Evolutionary conservation across 2,888 invertebrate species (phyloP).

Genomic region (Diadromus collaris): DNA sequence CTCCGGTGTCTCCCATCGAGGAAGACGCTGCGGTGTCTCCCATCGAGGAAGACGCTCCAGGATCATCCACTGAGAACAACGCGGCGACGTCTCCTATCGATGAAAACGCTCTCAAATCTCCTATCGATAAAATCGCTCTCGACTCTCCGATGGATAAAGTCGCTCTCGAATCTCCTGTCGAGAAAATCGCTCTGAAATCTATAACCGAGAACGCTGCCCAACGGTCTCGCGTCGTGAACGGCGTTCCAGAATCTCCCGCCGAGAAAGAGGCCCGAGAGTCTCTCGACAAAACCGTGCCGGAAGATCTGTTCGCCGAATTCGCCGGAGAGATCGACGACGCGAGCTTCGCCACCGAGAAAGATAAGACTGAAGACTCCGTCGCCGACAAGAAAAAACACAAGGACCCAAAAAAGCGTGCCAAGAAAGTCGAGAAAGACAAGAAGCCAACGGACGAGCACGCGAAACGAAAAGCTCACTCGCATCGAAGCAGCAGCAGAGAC

Average conservation of each 20-base stretch:
- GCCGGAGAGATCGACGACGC: conserved; percentile 20
- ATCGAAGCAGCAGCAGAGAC: not conserved
- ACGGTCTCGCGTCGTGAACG: not conserved
- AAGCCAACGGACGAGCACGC: not conserved
- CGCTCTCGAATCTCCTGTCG: not conserved
- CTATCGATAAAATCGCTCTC: not conserved
- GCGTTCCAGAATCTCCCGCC: not conserved
- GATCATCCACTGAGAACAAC: not conserved
- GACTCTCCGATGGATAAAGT: not conserved
- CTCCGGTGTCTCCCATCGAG: conserved; percentile 1
- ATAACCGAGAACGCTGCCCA: not conserved
- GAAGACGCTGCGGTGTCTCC: not conserved
- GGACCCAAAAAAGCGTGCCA: not conserved
- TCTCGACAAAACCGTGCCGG: not conserved
- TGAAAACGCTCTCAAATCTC: not conserved
- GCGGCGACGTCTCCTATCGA: not conserved
- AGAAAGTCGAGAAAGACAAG: not conserved
- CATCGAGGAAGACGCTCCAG: not conserved
- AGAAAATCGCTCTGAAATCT: not conserved
- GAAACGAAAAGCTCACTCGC: not conserved
- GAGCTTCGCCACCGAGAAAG: not conserved
- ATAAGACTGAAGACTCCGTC: not conserved
- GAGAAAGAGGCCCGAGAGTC: not conserved
- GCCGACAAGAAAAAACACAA: not conserved
- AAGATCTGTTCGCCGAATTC: not conserved